These are phyloP conservation scores for Drosophila prostipennis DNA, from an alignment of 2,888 invertebrate species.

Conservation along the genomic window DNA sequence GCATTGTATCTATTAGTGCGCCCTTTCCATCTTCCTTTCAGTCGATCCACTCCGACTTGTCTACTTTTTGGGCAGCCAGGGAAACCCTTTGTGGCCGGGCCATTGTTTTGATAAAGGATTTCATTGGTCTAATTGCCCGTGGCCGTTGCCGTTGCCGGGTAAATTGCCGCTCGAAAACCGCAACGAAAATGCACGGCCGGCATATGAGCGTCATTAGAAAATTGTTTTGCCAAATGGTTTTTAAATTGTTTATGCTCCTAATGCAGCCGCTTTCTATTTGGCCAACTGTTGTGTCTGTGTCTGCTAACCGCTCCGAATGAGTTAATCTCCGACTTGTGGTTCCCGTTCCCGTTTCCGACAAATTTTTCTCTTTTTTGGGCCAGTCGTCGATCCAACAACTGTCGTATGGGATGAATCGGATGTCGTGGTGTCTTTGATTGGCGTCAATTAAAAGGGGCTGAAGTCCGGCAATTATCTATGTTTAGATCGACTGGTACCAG, in stretches of 20 bases:
- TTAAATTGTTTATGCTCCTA: conserved; percentile 75
- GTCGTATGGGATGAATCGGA: conserved; percentile 29
- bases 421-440: conserved; percentile 58
- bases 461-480: conserved; percentile 42
- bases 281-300: conserved; percentile 63
- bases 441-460: conserved; percentile 55
- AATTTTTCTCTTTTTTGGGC: conserved; percentile 48
- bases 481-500: conserved; percentile 66
- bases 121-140: conserved; percentile 67
- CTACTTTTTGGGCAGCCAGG: conserved; percentile 17
- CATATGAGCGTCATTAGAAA: conserved; percentile 79
- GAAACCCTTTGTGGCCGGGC: conserved; percentile 50
- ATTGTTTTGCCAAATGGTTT: conserved; percentile 81
- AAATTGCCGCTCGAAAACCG: conserved; percentile 68
- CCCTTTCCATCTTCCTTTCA: conserved; percentile 45
- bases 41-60: conserved; percentile 12
- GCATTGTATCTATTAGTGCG: conserved; percentile 65
- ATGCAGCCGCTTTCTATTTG: conserved; percentile 65
- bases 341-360: too few species aligned
- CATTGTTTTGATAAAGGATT: conserved; percentile 78
- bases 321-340: conserved; percentile 69
- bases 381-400: conserved; percentile 62
- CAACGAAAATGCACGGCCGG: conserved; percentile 70
- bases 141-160: conserved; percentile 17
- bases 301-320: conserved; percentile 60